A percentile compares a stretch with the other conserved stretches of the same genome.
Conservation (phyloP, 2,888 invertebrate species). For the Ophion costatus region DNA sequence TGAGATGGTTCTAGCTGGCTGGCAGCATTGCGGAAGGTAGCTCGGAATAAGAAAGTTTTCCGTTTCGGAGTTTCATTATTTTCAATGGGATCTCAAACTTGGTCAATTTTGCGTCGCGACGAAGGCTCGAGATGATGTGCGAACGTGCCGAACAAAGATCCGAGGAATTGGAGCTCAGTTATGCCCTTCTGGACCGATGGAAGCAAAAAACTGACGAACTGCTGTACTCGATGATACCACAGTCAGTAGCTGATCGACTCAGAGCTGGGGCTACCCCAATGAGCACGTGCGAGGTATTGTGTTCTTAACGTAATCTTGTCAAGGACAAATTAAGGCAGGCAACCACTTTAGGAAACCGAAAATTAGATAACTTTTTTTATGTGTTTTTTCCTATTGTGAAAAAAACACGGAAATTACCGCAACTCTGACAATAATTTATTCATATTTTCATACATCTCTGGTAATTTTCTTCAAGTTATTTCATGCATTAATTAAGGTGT, state of each 20-base stretch:
- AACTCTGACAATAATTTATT: too few relatives aligned
- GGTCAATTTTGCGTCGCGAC: slow-evolving; percentile 62
- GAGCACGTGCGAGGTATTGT: slow-evolving; percentile 90
- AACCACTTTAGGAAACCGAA: too few relatives aligned
- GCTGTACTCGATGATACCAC: slow-evolving; percentile 96
- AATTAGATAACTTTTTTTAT: too few relatives aligned
- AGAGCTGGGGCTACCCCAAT: slow-evolving; percentile 90
- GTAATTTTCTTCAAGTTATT: too few relatives aligned
- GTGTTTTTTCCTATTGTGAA: too few relatives aligned
- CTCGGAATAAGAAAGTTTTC: slow-evolving; percentile 54
- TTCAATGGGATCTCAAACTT: background rate
- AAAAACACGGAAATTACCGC: too few relatives aligned
- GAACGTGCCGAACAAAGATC: slow-evolving; percentile 93
- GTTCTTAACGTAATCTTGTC: background rate
- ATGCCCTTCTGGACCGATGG: slow-evolving; percentile 92
- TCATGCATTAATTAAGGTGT: too few relatives aligned
- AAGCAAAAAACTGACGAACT: slow-evolving; percentile 93
- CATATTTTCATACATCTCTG: too few relatives aligned
- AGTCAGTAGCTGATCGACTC: slow-evolving; percentile 92
- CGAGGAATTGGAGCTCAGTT: slow-evolving; percentile 90
- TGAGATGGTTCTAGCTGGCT: slow-evolving; percentile 92
- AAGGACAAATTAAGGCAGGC: background rate
- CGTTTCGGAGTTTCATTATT: background rate
- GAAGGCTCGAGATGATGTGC: slow-evolving; percentile 90
- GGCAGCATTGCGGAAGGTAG: slow-evolving; percentile 92